Evolutionary conservation across 2,113 vertebrate species (phyloP).

Genomic region (Eudyptes chrysolophus): DNA sequence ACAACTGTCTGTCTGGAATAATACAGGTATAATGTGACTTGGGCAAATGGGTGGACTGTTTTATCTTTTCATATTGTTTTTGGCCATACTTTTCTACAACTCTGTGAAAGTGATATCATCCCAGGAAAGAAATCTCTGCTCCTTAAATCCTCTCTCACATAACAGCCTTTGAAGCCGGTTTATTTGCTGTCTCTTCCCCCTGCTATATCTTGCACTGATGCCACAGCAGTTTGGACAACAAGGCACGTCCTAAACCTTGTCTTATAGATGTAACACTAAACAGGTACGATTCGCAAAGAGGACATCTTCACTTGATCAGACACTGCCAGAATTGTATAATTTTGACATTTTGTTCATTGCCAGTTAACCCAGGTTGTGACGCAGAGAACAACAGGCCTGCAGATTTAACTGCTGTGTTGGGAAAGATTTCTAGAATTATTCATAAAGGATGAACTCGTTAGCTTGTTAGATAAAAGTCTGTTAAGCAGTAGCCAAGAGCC

Average conservation of each 20-base stretch:
- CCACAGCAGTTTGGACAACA: neutral
- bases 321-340: neutral
- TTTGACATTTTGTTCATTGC: neutral
- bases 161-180: neutral
- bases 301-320: neutral
- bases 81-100: neutral
- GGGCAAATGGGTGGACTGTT: neutral
- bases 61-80: neutral
- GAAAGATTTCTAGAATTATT: conserved; percentile 33
- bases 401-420: conserved; percentile 2
- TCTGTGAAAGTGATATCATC: neutral
- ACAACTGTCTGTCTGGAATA: neutral
- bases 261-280: neutral
- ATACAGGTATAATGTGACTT: neutral
- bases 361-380: neutral
- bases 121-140: neutral
- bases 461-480: conserved; percentile 16
- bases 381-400: neutral
- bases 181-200: neutral
- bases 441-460: conserved; percentile 35
- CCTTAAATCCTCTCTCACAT: neutral
- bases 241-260: neutral
- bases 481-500: conserved; percentile 5
- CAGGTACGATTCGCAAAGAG: neutral
- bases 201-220: neutral